Base-by-base conservation (phyloP, 92 coral and sea anemone genomes). In the Blastomussa wellsi region DNA sequence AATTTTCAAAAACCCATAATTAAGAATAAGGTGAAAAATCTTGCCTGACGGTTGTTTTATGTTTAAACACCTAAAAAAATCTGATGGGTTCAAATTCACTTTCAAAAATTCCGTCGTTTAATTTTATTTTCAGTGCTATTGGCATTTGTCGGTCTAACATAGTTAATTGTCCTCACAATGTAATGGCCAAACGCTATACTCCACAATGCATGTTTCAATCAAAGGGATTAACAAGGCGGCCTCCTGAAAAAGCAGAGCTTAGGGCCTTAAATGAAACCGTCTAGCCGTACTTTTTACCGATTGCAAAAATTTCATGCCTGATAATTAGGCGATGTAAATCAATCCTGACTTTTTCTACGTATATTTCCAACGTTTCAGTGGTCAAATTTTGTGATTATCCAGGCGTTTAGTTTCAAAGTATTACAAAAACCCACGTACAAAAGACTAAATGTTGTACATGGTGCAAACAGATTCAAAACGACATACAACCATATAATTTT, bases 151-250 rank as follows among this genome's bases (percentile, higher is more conserved):
- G 81, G 81, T 42, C 32, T 59, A 39, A 41, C 37, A 28, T 74
- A 39, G n/a, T 20, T 20, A 57, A 83, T 73, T 57, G 48, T 22
- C 73, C 71, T 83, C 38, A 57, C 53, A 74, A 55, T 42, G 55
- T 41, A 38, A 55, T 36, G 59, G 32, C 64, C 74, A 36, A 47
- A 35, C 41, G 86, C 31, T 59, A 10, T 33, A 19, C 28, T 38
- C 35, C 65, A 41, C 57, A 39, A 59, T 29, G 64, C 74, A 83
- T 49, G 74, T 83, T 82, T 74, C 80, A 83, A 83, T 83, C 24
- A 74, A 73, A 64, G 47, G 80, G 87, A 83, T 83, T 74, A 83
- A 8, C 19, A 15, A 39, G 59, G 69, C 79, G 80, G 67, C 59
- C 49, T 52, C 28, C n/a, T 8, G 66, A 42, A 38, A 69, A 20